These are phyloP conservation scores for Blastobasis adustella DNA, from an alignment of 2,888 invertebrate genomes.

Conservation along the genomic window DNA sequence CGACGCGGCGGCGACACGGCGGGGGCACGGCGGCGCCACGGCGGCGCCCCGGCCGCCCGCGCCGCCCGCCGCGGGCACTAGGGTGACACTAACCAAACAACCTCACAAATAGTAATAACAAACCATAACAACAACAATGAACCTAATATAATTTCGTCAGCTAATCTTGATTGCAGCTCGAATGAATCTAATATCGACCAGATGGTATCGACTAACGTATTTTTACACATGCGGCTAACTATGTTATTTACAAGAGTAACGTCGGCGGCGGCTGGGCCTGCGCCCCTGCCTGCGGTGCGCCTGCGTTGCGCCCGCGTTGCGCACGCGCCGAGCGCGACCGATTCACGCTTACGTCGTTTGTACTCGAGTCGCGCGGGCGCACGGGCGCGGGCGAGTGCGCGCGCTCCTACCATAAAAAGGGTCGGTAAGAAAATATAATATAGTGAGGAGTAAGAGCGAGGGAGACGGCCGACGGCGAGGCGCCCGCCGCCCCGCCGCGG, in stretches of 20 bases:
- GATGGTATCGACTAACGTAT: constrained; percentile 59
- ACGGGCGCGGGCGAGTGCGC: constrained; percentile 65
- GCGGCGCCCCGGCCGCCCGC: constrained; percentile 9
- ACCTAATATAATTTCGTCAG: constrained; percentile 53
- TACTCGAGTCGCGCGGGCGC: constrained; percentile 67
- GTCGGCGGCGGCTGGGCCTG: background rate
- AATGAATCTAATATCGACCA: constrained; percentile 71
- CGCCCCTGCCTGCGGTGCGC: background rate
- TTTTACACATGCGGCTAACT: constrained; percentile 71
- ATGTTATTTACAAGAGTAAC: constrained; percentile 64
- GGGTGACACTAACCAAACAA: constrained; percentile 56
- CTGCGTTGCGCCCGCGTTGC: constrained; percentile 29
- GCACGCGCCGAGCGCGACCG: constrained; percentile 71
- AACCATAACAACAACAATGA: constrained; percentile 63
- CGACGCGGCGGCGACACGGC: constrained; percentile 9
- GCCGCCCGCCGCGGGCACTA: constrained; percentile 29
- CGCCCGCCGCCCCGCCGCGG: constrained; percentile 30
- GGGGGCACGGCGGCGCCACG: constrained; percentile 5
- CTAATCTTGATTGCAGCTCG: constrained; percentile 65
- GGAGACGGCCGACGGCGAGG: constrained; percentile 60
- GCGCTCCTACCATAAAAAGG: constrained; percentile 65
- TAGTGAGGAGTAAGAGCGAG: constrained; percentile 72
- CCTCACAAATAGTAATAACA: constrained; percentile 52
- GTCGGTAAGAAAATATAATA: constrained; percentile 70
- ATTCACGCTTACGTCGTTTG: constrained; percentile 70